Conservation (phyloP, 1,140 invertebrate species). For the Diorhabda carinulata region DNA sequence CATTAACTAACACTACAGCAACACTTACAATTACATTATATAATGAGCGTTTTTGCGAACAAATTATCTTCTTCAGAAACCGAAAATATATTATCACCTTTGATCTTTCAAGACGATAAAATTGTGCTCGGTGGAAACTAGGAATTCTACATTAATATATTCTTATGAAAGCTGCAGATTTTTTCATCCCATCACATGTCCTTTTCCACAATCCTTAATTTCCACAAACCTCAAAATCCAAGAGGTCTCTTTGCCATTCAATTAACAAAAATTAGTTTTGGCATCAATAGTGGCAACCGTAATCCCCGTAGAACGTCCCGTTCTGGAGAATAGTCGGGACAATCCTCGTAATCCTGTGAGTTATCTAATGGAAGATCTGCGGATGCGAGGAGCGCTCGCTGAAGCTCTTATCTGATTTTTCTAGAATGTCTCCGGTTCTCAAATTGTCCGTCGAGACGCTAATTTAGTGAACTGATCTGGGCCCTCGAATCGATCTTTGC, state of each 20-base stretch:
- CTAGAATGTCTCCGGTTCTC: constrained; percentile 17
- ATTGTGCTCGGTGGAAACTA: too few species aligned
- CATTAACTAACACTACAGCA: too few species aligned
- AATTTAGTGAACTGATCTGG: constrained; percentile 10
- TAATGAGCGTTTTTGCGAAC: too few species aligned
- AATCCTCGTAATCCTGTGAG: constrained; percentile 17
- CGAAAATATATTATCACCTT: too few species aligned
- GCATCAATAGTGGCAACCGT: background rate
- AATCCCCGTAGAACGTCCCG: constrained; percentile 3
- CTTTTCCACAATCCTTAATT: constrained; percentile 5
- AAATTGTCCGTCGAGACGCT: constrained; percentile 12
- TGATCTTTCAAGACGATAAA: too few species aligned
- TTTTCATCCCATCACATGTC: background rate
- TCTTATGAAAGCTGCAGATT: background rate
- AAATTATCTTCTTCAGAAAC: too few species aligned
- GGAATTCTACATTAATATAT: too few species aligned
- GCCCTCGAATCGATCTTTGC: constrained; percentile 3
- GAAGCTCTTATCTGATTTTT: constrained; percentile 25
- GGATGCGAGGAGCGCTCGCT: constrained; percentile 17
- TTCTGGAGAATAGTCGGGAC: constrained; percentile 11
- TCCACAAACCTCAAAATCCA: constrained; percentile 5
- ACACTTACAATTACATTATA: too few species aligned
- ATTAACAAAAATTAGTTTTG: constrained; percentile 12
- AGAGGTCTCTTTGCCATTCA: constrained; percentile 6
- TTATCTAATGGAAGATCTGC: constrained; percentile 20